Conservation (phyloP, 2,797 vertebrate genomes). For the Rhynchotus rufescens region DNA sequence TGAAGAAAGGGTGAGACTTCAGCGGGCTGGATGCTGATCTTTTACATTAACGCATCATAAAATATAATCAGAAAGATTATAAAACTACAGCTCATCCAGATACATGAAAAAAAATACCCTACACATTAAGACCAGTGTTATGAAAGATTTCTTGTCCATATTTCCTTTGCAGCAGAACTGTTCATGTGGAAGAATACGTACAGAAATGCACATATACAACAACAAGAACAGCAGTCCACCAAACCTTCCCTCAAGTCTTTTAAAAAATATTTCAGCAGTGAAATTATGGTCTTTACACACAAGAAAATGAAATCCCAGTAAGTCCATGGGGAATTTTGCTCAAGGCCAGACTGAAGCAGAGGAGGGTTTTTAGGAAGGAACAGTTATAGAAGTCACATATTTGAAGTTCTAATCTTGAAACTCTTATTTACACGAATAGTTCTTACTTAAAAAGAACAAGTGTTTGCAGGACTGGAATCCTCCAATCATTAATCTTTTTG, state of each 20-base stretch:
- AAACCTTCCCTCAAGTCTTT: not conserved
- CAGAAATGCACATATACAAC: not conserved
- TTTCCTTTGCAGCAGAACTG: not conserved
- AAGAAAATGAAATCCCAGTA: not conserved
- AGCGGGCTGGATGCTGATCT: not conserved
- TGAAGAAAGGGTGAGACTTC: not conserved
- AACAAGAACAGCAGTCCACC: not conserved
- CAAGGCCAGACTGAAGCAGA: not conserved
- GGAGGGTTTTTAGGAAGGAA: not conserved
- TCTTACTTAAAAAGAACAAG: conserved; percentile 29
- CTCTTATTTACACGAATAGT: conserved; percentile 19
- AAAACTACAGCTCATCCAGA: not conserved
- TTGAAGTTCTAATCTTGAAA: conserved; percentile 8
- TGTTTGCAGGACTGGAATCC: conserved; percentile 34
- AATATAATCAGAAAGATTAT: not conserved
- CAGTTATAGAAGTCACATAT: not conserved
- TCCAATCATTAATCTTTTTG: conserved; percentile 45
- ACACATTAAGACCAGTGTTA: fast-evolving
- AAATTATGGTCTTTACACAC: not conserved
- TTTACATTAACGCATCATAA: not conserved
- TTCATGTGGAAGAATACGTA: not conserved
- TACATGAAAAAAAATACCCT: not conserved
- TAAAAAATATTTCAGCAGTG: not conserved
- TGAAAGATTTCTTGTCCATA: not conserved
- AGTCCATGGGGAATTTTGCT: not conserved